A percentile compares a stretch with the other conserved stretches of the same genome.
Evolutionary conservation across 2,888 invertebrate species (phyloP).

Genomic region (Drosophila acutilabella): DNA sequence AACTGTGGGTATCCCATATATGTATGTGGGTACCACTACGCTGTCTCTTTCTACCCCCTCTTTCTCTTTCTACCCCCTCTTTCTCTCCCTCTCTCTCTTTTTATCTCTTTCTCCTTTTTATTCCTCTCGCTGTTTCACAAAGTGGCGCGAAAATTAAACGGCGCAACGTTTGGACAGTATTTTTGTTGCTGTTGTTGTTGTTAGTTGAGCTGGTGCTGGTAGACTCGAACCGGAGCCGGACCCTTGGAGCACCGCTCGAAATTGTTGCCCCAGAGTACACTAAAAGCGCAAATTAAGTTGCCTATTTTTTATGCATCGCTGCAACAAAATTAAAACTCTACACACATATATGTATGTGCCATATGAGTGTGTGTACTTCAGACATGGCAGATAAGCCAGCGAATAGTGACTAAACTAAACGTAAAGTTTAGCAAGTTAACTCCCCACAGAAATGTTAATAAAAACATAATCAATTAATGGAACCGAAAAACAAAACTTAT

Average conservation of each 20-base stretch:
- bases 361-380: constrained; percentile 14
- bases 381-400: neutral
- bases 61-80: neutral
- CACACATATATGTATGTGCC: constrained; percentile 19
- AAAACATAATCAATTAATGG: neutral
- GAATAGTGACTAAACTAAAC: neutral
- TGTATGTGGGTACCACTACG: constrained; percentile 6
- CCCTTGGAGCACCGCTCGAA: constrained; percentile 32
- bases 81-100: neutral
- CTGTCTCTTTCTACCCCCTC: neutral
- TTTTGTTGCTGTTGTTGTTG: constrained; percentile 20
- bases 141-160: constrained; percentile 76
- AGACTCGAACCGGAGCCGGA: constrained; percentile 17
- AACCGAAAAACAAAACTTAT: neutral
- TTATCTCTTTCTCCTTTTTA: constrained; percentile 23
- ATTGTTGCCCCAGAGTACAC: constrained; percentile 64
- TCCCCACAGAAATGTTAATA: neutral
- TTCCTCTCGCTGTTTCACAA: constrained; percentile 33
- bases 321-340: constrained; percentile 66
- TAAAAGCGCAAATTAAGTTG: constrained; percentile 78
- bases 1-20: constrained; percentile 53
- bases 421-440: neutral
- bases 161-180: constrained; percentile 60
- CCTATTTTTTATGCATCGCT: constrained; percentile 54
- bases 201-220: constrained; percentile 15